Evolutionary conservation across 2,797 vertebrate genomes (phyloP), one percentile per base, ranked within the genome.

Genomic region (Peromyscus melanophrys): DNA sequence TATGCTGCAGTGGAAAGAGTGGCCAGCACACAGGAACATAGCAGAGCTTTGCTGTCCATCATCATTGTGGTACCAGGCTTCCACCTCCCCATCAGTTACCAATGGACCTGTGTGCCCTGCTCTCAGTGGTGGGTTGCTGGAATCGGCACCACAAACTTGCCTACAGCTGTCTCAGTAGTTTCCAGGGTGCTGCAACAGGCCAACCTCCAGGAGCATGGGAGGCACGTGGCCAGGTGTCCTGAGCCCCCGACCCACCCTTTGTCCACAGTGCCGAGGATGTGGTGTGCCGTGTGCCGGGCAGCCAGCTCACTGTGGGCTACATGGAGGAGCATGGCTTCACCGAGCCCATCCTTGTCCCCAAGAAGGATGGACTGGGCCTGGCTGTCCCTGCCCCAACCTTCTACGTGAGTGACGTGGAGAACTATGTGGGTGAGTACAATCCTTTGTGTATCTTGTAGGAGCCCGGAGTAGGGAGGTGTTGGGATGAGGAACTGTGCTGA

Each of bases 401-500:
- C 98, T 99, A 99, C 14, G 99, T 99, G 98, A 99, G 99, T 1
- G 99, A 99, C 0, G 99, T 99, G 1, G 99, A 99, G 98, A 99
- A 99, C 98, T 99, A 99, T 0, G 99, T 99, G 0, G 99, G 99
- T 99, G 98, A 96, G 99, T 99, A 77, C 71, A 73, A 0, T 17
- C 59, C 6, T 4, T 7, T 59, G 59, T 2, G 1, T 2, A 3
- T 71, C 34, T 34, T 59, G 0, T 80, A 49, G 46, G 37, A 25
- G 8, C 57, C 75, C n/a, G 13, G 21, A 16, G 52, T 46, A 16
- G 43, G 67, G 34, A 9, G 40, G 49, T 5, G 0, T 12, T 37
- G 75, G 75, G 14, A 9, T 69, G 1, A 37, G 9, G 37, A 46
- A 10, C 31, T 46, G 6, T n/a, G 27, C 19, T 37, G 1, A 31